Evolutionary conservation across 2,113 vertebrate genomes (phyloP).

Genomic region (Ahaetulla prasina): DNA sequence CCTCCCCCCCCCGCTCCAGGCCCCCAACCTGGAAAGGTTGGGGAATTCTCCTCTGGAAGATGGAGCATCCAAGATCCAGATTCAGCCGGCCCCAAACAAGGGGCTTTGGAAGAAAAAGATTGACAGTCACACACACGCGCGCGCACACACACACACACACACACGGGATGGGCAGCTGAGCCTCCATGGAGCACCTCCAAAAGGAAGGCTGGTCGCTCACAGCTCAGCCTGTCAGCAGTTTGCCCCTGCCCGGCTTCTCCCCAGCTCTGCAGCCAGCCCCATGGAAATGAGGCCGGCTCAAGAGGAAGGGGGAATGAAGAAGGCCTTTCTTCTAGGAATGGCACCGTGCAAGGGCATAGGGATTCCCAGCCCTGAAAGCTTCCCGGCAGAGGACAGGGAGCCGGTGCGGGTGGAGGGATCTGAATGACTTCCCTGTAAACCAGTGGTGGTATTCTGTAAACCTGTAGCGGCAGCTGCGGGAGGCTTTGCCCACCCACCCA

Average conservation of each 20-base stretch:
- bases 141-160: not conserved
- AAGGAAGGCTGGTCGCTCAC: not conserved
- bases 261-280: too few relatives aligned
- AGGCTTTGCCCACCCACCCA: too few relatives aligned
- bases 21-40: too few relatives aligned
- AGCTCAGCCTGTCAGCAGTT: not conserved
- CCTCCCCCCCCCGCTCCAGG: too few relatives aligned
- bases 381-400: too few relatives aligned
- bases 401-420: too few relatives aligned
- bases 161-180: not conserved
- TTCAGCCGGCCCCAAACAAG: not conserved
- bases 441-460: too few relatives aligned
- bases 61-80: not conserved
- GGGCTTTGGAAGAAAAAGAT: not conserved
- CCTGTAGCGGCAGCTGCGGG: too few relatives aligned
- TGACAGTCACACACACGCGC: not conserved
- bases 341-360: not conserved
- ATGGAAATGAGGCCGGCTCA: not conserved
- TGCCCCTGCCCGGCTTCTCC: not conserved
- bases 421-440: not conserved
- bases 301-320: too few relatives aligned
- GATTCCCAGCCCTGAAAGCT: too few relatives aligned
- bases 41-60: too few relatives aligned
- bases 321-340: not conserved
- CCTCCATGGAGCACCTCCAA: not conserved